Percentiles rank a stretch among this genome's conserved stretches.
Evolutionary conservation across 2,888 invertebrate genomes (phyloP).

Genomic region (Caenorhabditis auriculariae): DNA sequence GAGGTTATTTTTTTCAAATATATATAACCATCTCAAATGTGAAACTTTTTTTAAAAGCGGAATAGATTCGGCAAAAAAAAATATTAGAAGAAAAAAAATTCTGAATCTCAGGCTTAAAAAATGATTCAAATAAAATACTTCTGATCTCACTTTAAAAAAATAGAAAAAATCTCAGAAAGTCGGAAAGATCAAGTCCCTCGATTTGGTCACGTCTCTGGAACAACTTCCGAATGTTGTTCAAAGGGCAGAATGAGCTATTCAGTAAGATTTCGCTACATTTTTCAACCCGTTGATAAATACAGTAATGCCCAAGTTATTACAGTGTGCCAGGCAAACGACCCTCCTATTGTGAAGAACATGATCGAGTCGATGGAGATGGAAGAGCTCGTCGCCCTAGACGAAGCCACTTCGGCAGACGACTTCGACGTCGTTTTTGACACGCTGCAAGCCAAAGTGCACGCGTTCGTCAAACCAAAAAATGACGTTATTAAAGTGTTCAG

Average conservation of each 20-base stretch:
- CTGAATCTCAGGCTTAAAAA: background rate
- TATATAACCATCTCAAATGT: too few relatives aligned
- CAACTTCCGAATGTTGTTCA: conserved; percentile 21
- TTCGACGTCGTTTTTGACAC: conserved; percentile 25
- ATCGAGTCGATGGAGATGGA: conserved; percentile 37
- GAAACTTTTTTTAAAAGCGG: background rate
- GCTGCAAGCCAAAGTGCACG: conserved; percentile 14
- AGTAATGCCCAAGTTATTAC: background rate
- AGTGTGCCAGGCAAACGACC: conserved; percentile 34
- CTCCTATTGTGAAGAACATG: conserved; percentile 31
- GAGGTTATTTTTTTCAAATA: conserved; percentile 12
- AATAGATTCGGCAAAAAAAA: background rate
- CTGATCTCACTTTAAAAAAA: background rate
- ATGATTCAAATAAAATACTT: background rate
- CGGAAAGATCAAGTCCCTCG: conserved; percentile 31
- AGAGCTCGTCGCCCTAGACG: conserved; percentile 30
- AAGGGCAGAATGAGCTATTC: conserved; percentile 19
- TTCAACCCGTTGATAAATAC: background rate
- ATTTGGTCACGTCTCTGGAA: conserved; percentile 37
- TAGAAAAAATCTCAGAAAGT: conserved; percentile 17
- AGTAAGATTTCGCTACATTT: background rate
- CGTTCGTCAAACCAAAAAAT: background rate
- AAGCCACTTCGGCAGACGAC: conserved; percentile 34
- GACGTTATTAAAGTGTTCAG: conserved; percentile 2
- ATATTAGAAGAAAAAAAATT: background rate